Evolutionary conservation across 2,797 vertebrate genomes (phyloP), one percentile per base, ranked within the genome.

Genomic region (Neosilurus hyrtlii): DNA sequence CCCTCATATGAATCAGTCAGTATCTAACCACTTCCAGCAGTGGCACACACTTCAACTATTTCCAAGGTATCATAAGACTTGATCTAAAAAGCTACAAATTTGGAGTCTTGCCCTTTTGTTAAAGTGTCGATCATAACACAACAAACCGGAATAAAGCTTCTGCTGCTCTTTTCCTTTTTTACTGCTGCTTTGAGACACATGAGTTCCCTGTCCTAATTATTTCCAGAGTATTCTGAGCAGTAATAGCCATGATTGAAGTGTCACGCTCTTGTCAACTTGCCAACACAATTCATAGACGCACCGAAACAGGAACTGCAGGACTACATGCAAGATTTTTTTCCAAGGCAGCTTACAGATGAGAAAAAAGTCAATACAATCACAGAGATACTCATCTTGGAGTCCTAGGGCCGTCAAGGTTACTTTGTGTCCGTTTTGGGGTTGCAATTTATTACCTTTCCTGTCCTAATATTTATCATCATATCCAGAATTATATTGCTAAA

Each of bases 121-220:
- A 37, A 37, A 59, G 54, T 62, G 22, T 24, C 35, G 35, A 43
- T 61, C 57, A 62, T 62, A 77, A 24, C 14, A 43, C 57, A 62
- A 62, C 22, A 51, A 11, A 49, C 14, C 26, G 15, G n/a, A 63
- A 51, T 18, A 63, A 78, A 49, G 59, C 59, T 43, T 43, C 37
- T 49, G 59, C 35, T 62, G 57, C 75, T 77, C 35, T 77, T 77
- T 24, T n/a, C 37, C 37, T 51, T 78, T 51, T 63, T 78, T 43
- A 78, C 61, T 71, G 26, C 66, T 61, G 79, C 65, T 57, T 71
- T 8, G 51, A 43, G 66, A 71, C 65, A 70, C 65, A 43, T 15
- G 66, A 79, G 62, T 67, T 67, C 63, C 24, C 79, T 59, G 49
- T 18, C 52, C 79, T 67, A 57, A 80, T 70, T 81, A 81, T 71